Evolutionary conservation across 2,113 vertebrate genomes (phyloP).

Genomic region (Sphyrna mokarran): DNA sequence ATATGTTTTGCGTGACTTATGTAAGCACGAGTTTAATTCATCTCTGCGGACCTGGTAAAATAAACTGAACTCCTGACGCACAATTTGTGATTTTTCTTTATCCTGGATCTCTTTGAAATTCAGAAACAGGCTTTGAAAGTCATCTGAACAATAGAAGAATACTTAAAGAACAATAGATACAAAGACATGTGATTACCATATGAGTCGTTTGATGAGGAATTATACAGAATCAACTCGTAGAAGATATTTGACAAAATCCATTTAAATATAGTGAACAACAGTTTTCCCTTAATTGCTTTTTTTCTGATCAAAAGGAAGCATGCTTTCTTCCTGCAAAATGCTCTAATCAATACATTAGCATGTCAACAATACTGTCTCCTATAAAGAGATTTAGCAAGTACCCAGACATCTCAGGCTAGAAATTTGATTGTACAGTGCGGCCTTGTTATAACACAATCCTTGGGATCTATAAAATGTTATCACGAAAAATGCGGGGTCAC

Average conservation of each 20-base stretch:
- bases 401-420: background rate
- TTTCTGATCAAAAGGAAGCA: background rate
- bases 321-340: background rate
- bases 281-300: background rate
- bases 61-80: background rate
- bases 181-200: background rate
- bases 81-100: background rate
- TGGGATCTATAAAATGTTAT: too few relatives aligned
- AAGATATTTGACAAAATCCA: background rate
- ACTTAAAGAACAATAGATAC: background rate
- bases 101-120: background rate
- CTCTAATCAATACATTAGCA: constrained; percentile 6
- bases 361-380: background rate
- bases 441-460: too few relatives aligned
- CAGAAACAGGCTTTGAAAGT: background rate
- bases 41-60: constrained; percentile 15
- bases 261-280: constrained; percentile 2
- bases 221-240: background rate
- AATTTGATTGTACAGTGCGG: background rate
- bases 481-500: too few relatives aligned
- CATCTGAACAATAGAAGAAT: background rate
- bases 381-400: background rate
- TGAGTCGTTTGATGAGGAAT: constrained; percentile 10
- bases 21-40: background rate
- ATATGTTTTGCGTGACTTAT: background rate